Base-by-base conservation (phyloP, 23 tunicate genomes). In the Trididemnum miniatum region DNA sequence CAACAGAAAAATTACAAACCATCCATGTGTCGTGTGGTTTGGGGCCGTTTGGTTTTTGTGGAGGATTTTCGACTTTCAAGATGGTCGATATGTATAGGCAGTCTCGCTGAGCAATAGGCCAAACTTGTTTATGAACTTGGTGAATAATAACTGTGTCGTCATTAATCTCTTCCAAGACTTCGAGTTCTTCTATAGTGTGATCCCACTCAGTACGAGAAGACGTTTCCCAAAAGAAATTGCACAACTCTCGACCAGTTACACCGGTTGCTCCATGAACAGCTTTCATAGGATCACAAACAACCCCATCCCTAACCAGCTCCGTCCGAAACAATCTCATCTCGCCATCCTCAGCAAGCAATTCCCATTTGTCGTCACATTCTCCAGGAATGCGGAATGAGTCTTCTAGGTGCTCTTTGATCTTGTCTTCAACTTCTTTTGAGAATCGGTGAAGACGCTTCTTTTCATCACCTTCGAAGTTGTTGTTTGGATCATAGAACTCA, bases 21-120 rank as follows among this genome's bases (percentile, higher is more conserved):
- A 92, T 83, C 78, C 92, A 92, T 29, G 89, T 83, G 81, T 92
- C 92, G 62, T 83, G 71, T 15, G 92, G 97, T 34, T 49, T 51
- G 15, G 29, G 54, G 35, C 35, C 76, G 23, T 35, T 76, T 0
- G 15, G 50, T 22, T 25, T 59, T 20, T 52, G 82, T 1, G 90
- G 90, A 12, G 75, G 75, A 22, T 31, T 33, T 20, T 52, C 51
- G 1, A 90, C 83, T 54, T 92, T 88, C 51, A 76, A 26, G 57
- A 88, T 54, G 23, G 89, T 66, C 7, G 97, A 92, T 0, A 92
- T 31, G 49, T 92, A 92, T 22, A 87, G 54, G 52, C 92, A 87
- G 67, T 92, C 97, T 20, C 97, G 76, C 65, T 92, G 97, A 12
- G 93, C 78, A 12, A 94, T 60, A 22, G 97, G 97, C 97, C 97